Conservation (phyloP, 2,888 invertebrate genomes). For the Mythimna albipuncta region DNA sequence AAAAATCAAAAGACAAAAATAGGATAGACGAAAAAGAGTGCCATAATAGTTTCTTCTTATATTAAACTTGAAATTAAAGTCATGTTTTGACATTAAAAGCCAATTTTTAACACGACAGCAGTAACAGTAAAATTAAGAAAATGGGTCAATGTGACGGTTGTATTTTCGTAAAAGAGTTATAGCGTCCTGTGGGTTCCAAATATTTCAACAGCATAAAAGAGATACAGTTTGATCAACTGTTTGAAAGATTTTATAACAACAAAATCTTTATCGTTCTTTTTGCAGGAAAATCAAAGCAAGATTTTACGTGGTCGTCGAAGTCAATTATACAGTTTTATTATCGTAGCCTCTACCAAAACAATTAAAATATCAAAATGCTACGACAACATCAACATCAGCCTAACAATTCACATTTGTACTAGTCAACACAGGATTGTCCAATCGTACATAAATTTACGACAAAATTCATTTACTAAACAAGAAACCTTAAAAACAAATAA, state of each 20-base stretch:
- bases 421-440: too few relatives aligned
- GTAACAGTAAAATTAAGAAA: slow-evolving; percentile 28
- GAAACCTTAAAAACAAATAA: too few relatives aligned
- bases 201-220: slow-evolving; percentile 37
- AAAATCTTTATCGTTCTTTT: not conserved
- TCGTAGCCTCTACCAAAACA: not conserved
- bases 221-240: slow-evolving; percentile 24
- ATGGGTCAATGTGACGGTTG: slow-evolving; percentile 40
- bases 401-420: not conserved
- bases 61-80: not conserved
- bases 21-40: not conserved
- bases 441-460: too few relatives aligned
- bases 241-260: slow-evolving; percentile 15
- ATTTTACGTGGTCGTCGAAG: not conserved
- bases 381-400: not conserved
- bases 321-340: not conserved
- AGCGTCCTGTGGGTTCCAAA: slow-evolving; percentile 16
- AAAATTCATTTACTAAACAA: too few relatives aligned
- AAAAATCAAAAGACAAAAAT: not conserved
- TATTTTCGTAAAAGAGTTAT: slow-evolving; percentile 28
- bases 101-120: slow-evolving; percentile 13
- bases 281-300: not conserved
- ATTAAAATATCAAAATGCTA: not conserved
- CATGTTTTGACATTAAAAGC: slow-evolving; percentile 5
- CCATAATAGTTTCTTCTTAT: slow-evolving; percentile 1